These are phyloP conservation scores for Rhea americana DNA, from an alignment of 2,113 vertebrate species.

Conservation along the genomic window DNA sequence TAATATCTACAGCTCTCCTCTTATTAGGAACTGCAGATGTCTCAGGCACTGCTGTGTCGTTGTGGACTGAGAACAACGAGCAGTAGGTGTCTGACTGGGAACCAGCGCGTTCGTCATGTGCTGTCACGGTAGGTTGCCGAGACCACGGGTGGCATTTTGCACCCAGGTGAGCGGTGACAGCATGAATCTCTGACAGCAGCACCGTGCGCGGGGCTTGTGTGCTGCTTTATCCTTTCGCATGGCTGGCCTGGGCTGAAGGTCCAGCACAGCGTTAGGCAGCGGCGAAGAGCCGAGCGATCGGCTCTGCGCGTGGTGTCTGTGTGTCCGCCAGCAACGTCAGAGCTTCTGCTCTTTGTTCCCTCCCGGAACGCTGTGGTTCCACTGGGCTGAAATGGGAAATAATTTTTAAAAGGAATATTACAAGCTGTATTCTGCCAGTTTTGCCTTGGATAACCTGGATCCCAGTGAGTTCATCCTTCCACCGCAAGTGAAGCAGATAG, in stretches of 20 bases:
- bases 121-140: neutral
- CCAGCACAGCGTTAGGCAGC: neutral
- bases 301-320: fast-evolving
- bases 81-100: neutral
- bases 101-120: neutral
- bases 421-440: neutral
- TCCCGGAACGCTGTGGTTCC: neutral
- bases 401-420: neutral
- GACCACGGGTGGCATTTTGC: neutral
- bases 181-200: neutral
- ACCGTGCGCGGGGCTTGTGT: fast-evolving
- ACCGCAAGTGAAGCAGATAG: no score
- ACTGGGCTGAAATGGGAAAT: neutral
- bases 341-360: neutral
- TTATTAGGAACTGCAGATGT: neutral
- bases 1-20: no score
- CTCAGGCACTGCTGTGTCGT: neutral
- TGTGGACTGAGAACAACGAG: neutral
- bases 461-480: neutral
- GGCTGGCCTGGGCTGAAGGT: neutral
- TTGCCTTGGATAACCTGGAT: neutral
- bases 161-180: neutral
- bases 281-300: neutral
- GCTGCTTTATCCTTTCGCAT: neutral
- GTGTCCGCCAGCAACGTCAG: fast-evolving